Evolutionary conservation across 2,113 vertebrate genomes (phyloP).

Genomic region (Seriola aureovittata): DNA sequence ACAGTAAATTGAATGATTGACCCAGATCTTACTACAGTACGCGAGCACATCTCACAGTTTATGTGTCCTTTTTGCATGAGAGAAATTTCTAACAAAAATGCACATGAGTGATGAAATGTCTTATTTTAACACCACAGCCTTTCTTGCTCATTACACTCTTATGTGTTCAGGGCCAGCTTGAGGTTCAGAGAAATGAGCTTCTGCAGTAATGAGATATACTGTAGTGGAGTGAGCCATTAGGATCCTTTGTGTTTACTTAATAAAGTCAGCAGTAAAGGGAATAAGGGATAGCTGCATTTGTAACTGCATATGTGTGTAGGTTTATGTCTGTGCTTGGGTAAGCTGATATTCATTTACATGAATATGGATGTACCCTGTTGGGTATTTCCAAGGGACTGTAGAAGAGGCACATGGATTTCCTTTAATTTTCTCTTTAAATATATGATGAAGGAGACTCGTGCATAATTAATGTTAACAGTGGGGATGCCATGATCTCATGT

Average conservation of each 20-base stretch:
- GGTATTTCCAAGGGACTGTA: slow-evolving; percentile 26
- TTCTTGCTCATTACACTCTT: slow-evolving; percentile 57
- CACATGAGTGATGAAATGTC: slow-evolving; percentile 50
- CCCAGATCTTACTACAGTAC: background rate
- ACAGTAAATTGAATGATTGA: background rate
- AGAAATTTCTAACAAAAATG: slow-evolving; percentile 42
- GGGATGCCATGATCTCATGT: background rate
- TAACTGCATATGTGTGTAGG: slow-evolving; percentile 28
- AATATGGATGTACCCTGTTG: slow-evolving; percentile 47
- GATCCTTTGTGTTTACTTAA: slow-evolving; percentile 65
- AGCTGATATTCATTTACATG: slow-evolving; percentile 37
- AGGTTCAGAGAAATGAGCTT: slow-evolving; percentile 65
- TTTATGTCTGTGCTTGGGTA: slow-evolving; percentile 37
- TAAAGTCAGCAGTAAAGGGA: slow-evolving; percentile 65
- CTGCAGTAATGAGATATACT: slow-evolving; percentile 75
- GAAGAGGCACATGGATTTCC: slow-evolving; percentile 21
- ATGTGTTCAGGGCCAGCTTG: slow-evolving; percentile 48
- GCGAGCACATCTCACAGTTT: slow-evolving; percentile 15
- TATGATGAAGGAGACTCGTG: slow-evolving; percentile 28
- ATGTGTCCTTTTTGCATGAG: slow-evolving; percentile 35
- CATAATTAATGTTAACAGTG: slow-evolving; percentile 41
- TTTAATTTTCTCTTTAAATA: slow-evolving; percentile 18
- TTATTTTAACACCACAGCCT: slow-evolving; percentile 35
- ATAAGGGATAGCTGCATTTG: slow-evolving; percentile 41
- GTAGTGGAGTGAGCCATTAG: slow-evolving; percentile 62